Base-by-base conservation (phyloP, 2,888 invertebrate species). In the Rhogogaster chlorosoma region DNA sequence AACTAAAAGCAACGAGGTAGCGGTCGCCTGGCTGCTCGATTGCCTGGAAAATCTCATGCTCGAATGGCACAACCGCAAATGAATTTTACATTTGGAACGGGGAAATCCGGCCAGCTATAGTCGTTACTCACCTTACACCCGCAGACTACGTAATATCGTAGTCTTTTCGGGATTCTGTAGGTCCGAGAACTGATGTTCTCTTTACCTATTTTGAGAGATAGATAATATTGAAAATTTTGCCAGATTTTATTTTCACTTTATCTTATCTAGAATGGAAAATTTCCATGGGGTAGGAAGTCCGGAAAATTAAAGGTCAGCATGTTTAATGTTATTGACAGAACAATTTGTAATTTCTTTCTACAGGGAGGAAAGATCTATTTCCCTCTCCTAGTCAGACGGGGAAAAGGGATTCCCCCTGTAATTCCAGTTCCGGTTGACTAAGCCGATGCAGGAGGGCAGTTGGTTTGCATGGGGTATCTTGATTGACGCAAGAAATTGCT, bases 51-150 rank as follows among this genome's bases (percentile, higher is more conserved):
- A 73, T 73, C 42, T 73, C 42, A 42, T 22, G 73, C 73, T 42
- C 73, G 26, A 42, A 73, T 73, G 73, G 73, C 73, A 73, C n/a
- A 42, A 73, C 73, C 73, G 73, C 42, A 73, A n/a, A 73, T 73
- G 42, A 73, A 73, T 73, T 73, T 73, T 73, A 73, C 73, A 73
- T 73, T 73, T n/a, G 10, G 3, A 73, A 6, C 42, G 22, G 73
- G 42, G 10, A 42, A 73, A 32, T 67, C 18, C 67, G 32, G 32
- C 18, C 67, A 67, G 61, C 12, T 61, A 9, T 67, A 32, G 32
- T 67, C 67, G 29, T 67, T 32, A 29, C 67, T 67, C 29, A 67
- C 22, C 67, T 61, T 49, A 49, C 5, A 6, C 12, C 29, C 10
- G 4, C 5, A 15, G 67, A 67, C 67, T 67, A 67, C 32, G 15